Base-by-base conservation (phyloP, 2,888 invertebrate species). In the Capitulum mitella region DNA sequence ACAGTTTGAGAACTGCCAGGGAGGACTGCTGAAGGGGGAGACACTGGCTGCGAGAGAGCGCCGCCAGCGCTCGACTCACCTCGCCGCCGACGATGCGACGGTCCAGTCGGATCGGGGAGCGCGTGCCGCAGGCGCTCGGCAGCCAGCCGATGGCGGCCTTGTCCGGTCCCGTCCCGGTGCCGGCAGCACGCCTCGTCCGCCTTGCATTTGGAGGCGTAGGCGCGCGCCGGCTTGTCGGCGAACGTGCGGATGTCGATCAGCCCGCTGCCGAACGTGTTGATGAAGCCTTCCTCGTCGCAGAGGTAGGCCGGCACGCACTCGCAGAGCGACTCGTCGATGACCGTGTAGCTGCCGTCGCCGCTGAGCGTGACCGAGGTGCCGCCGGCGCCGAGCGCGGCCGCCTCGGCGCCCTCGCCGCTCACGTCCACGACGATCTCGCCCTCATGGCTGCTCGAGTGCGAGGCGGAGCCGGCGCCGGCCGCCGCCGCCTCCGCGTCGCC, bases 291-390 rank as follows among this genome's bases (percentile, higher is more conserved):
- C 0, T 43, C 29, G 64, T 89, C 88, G 83, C 94, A 95, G 16
- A 92, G 88, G 84, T 92, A 93, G 83, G 91, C 92, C 0, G 90
- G 90, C 0, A 94, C 93, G 83, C 94, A 95, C 78, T 90, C 89
- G 48, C 92, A 93, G 70, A 78, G 12, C 19, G 19, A 6, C 37
- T 70, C 70, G 37, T 37, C 37, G 70, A 70, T 37, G 70, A 32
- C 5, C 14, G 8, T 37, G 22, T 0, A 3, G 19, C 22, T 32
- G 32, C 64, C 70, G 70, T 22, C 22, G 70, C 37, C 37, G 37
- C 70, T 37, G 37, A 22, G 3, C 5, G 10, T 32, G 70, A 70
- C 22, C n/a, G n/a, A n/a, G 70, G 32, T 16, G 32, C 32, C 37
- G 19, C 6, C 34, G 22, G 14, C 70, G 16, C 6, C 19, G 37